Conservation (phyloP, 2,888 invertebrate species). For the Crossocerus cetratus region DNA sequence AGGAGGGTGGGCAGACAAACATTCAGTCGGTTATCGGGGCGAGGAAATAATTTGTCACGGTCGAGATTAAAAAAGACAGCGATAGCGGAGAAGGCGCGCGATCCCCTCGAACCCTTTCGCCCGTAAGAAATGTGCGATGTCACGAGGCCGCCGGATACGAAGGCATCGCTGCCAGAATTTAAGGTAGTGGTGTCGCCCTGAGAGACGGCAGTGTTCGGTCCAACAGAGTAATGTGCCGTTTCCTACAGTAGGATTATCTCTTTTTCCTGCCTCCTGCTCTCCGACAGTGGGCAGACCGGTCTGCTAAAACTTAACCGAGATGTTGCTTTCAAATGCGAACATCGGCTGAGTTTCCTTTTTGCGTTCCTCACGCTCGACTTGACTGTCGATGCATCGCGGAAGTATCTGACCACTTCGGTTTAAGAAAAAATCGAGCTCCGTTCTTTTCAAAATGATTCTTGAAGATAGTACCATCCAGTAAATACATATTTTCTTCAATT, state of each 20-base stretch:
- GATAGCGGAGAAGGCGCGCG: slow-evolving; percentile 26
- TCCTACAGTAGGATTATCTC: slow-evolving; percentile 36
- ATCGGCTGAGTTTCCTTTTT: neutral
- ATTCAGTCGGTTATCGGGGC: slow-evolving; percentile 19
- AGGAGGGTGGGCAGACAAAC: slow-evolving; percentile 13
- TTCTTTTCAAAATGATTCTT: too few relatives aligned
- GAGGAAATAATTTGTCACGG: slow-evolving; percentile 46
- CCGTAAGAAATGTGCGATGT: slow-evolving; percentile 40
- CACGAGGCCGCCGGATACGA: slow-evolving; percentile 31
- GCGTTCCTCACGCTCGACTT: too few relatives aligned
- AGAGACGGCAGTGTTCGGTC: slow-evolving; percentile 23
- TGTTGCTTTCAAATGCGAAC: slow-evolving; percentile 26
- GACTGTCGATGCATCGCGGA: too few relatives aligned
- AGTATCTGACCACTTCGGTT: too few relatives aligned
- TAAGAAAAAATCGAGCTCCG: too few relatives aligned
- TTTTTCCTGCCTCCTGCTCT: neutral
- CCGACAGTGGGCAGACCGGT: slow-evolving; percentile 41
- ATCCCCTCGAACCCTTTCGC: neutral
- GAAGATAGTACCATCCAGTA: too few relatives aligned
- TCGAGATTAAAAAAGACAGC: slow-evolving; percentile 41
- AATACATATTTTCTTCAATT: too few relatives aligned
- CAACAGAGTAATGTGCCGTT: slow-evolving; percentile 42
- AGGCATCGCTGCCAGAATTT: slow-evolving; percentile 39
- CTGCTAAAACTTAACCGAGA: slow-evolving; percentile 27
- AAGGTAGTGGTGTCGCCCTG: slow-evolving; percentile 38